A percentile compares a stretch with the other conserved stretches of the same genome.
Evolutionary conservation across 2,797 vertebrate genomes (phyloP).

Genomic region (Staurois parvus): DNA sequence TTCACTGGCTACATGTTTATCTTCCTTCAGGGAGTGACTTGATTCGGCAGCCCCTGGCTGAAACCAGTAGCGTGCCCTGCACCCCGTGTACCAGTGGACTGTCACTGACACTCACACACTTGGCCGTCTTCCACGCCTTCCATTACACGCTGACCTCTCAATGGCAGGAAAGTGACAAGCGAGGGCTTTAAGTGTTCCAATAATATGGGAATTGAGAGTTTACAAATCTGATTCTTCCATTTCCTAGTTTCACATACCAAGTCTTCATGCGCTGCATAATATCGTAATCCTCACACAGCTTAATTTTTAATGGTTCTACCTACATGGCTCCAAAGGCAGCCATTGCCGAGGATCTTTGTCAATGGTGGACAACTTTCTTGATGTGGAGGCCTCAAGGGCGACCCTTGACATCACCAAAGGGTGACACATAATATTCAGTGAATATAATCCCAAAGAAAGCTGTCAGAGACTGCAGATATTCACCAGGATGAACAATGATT

Average conservation of each 20-base stretch:
- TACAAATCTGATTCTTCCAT: slow-evolving; percentile 10
- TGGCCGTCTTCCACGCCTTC: slow-evolving; percentile 14
- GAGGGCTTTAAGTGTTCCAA: not conserved
- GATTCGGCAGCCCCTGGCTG: slow-evolving; percentile 23
- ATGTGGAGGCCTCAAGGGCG: too few species aligned
- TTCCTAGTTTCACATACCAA: not conserved
- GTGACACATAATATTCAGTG: too few species aligned
- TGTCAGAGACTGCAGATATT: too few species aligned
- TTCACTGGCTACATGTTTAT: slow-evolving; percentile 57
- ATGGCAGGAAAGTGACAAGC: not conserved
- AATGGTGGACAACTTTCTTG: too few species aligned
- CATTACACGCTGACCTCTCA: not conserved
- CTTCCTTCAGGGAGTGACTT: slow-evolving; percentile 55
- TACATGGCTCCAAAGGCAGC: not conserved
- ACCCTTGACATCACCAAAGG: too few species aligned
- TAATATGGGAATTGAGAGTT: slow-evolving; percentile 16
- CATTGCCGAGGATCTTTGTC: too few species aligned
- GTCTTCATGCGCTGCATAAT: not conserved
- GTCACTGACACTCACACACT: slow-evolving; percentile 29
- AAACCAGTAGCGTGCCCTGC: slow-evolving; percentile 24
- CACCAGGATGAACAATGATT: too few species aligned
- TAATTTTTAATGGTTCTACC: not conserved
- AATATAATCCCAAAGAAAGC: too few species aligned
- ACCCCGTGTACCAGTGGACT: slow-evolving; percentile 34
- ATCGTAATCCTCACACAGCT: not conserved